Evolutionary conservation across 2,797 vertebrate species (phyloP), one percentile per base, ranked within the genome.

Genomic region (Sternarchorhynchus goeldii): DNA sequence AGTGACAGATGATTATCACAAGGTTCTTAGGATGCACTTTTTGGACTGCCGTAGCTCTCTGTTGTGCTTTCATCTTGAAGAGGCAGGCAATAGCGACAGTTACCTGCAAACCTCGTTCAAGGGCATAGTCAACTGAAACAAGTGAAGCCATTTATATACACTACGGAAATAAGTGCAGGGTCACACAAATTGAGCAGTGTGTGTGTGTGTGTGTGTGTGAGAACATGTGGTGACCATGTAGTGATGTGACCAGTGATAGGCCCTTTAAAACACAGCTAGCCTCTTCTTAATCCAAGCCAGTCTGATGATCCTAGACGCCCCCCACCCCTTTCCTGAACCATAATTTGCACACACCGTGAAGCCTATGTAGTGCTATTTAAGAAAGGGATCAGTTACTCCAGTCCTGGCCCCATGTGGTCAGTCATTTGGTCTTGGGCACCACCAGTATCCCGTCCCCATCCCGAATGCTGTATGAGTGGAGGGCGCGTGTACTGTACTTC

Each of bases 391-490:
- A 31, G 71, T 80, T 8, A 75, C 68, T 80, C 65, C 68, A 71
- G 69, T 65, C 53, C 2, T 21, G 67, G 56, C n/a, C 45, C 63
- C 34, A 29, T 72, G 29, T 32, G 34, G 59, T 89, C 75, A 87
- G 64, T 86, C 88, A 88, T 77, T 94, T 93, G 78, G 82, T 89
- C 88, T 98, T 97, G 79, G 96, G 94, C 81, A 98, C 96, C 87
- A 99, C 96, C 6, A 95, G 94, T 84, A 99, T 93, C 90, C 96
- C 95, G 68, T 96, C 96, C 6, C 97, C 96, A 29, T 99, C 97
- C 39, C 94, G 95, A 88, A 99, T 97, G 91, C 95, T 96, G 41
- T 97, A 99, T 20, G 96, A 99, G 85, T 99, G 97, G 83, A 99
- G 90, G 0, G 93, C 96, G 34, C 96, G 92, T 0, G 94, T 93